Evolutionary conservation across 2,888 invertebrate genomes (phyloP).

Genomic region (Tachina grossa): DNA sequence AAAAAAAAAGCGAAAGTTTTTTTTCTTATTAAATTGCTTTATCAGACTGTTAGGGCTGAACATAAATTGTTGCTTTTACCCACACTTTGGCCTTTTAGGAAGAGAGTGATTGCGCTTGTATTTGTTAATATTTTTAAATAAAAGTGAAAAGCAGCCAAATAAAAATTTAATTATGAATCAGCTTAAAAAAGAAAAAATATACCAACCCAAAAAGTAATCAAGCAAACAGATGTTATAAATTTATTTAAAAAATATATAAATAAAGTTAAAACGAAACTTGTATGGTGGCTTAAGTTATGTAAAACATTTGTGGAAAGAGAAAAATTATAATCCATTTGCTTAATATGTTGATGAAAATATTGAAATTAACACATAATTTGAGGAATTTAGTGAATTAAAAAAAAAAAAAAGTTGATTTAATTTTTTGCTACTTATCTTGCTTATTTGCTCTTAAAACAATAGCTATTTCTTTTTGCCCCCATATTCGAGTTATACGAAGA

Average conservation of each 20-base stretch:
- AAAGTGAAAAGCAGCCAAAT: conserved; percentile 67
- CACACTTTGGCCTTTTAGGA: conserved; percentile 66
- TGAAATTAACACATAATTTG: conserved; percentile 36
- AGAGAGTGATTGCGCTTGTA: neutral
- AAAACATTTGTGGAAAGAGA: neutral
- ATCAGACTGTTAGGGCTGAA: conserved; percentile 58
- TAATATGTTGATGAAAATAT: conserved; percentile 31
- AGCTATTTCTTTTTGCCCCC: too few species aligned
- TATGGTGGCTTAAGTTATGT: neutral
- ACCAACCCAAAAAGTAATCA: neutral
- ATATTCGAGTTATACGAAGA: too few species aligned
- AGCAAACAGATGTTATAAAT: conserved; percentile 18
- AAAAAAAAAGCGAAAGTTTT: conserved; percentile 69
- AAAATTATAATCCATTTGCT: neutral
- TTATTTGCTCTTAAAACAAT: too few species aligned
- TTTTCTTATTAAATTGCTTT: conserved; percentile 47
- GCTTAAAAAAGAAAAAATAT: conserved; percentile 14
- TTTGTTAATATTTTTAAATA: conserved; percentile 40
- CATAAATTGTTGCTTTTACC: conserved; percentile 67
- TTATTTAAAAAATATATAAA: neutral
- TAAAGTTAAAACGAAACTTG: conserved; percentile 2
- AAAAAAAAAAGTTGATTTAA: neutral
- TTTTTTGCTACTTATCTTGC: conserved; percentile 15
- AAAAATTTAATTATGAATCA: conserved; percentile 38
- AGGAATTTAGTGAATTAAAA: neutral